Evolutionary conservation across 2,113 vertebrate genomes (phyloP).

Genomic region (Malurus cyaneus): DNA sequence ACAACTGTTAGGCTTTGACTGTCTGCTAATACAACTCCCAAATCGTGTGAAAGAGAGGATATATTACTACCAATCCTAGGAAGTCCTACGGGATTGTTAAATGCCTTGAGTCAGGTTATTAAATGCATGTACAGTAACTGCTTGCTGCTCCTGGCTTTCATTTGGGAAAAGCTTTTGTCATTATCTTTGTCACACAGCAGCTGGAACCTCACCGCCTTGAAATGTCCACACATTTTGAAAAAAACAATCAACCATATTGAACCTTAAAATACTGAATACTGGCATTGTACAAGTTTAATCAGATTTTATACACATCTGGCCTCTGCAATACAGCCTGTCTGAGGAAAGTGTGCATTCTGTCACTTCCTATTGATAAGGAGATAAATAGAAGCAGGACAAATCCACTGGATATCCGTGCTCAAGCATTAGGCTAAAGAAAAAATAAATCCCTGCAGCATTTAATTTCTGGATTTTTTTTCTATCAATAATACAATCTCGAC

Average conservation of each 20-base stretch:
- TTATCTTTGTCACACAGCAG: constrained; percentile 46
- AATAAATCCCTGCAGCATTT: not conserved
- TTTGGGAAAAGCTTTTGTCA: constrained; percentile 31
- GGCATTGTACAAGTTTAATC: constrained; percentile 54
- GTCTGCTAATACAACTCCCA: not conserved
- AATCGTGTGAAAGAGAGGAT: not conserved
- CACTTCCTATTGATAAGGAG: constrained; percentile 50
- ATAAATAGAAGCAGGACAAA: constrained; percentile 40
- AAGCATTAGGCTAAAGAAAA: constrained; percentile 21
- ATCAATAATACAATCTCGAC: not conserved
- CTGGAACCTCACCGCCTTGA: constrained; percentile 4
- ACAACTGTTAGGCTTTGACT: not conserved
- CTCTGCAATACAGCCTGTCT: constrained; percentile 27
- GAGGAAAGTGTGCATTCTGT: constrained; percentile 28
- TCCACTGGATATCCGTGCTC: not conserved
- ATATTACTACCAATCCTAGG: not conserved
- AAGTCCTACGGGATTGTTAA: constrained; percentile 1
- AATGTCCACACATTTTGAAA: constrained; percentile 38
- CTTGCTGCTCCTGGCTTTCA: not conserved
- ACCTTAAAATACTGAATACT: constrained; percentile 46
- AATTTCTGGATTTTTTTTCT: not conserved
- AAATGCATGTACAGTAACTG: not conserved
- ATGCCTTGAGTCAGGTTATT: constrained; percentile 4
- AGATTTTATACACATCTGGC: constrained; percentile 55
- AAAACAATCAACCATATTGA: constrained; percentile 6